Base-by-base conservation (phyloP, 1,140 invertebrate species). In the Eriosoma lanigerum region DNA sequence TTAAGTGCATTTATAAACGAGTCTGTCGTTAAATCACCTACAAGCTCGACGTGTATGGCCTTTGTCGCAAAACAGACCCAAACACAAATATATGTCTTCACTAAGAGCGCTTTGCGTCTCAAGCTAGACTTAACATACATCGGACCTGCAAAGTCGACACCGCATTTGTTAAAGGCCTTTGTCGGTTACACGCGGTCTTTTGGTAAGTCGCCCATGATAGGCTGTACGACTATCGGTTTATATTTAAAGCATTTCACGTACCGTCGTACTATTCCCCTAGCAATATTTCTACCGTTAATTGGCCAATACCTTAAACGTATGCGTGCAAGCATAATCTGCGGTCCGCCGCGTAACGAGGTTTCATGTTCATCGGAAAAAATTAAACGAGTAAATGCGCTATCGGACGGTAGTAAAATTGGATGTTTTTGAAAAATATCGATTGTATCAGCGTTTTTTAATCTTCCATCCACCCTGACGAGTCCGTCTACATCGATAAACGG, bases 61-160 rank as follows among this genome's bases (percentile, higher is more conserved):
- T 83, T 83, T 12, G 84, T 85, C 1, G 82, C 60, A 15, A 85
- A 83, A 68, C 85, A 87, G 6, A 85, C 24, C 24, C 76, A 21
- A 21, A 84, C 82, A 52, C 84, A 84, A 21, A 85, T 82, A 73
- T 87, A 88, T 8, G 82, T 83, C 81, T 88, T 88, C 13, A 82
- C n/a, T 15, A 70, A 66, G 1, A 24, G 58, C 8, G 58, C 21
- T 9, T 62, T 62, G 24, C 84, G 81, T n/a, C 82, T 68, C 32
- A 81, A 82, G 32, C 78, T 80, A 10, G 81, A 80, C 83, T 84
- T 86, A 6, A 86, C 82, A 0, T 81, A n/a, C n/a, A 44, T 88
- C 85, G 87, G 87, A 0, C 87, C 87, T 12, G 84, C 84, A 78
- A 84, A 87, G 81, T 87, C 87, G 0, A 86, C 82, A 10, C 86